Conservation (phyloP, 2,888 invertebrate species). For the Morpho deidamia region DNA sequence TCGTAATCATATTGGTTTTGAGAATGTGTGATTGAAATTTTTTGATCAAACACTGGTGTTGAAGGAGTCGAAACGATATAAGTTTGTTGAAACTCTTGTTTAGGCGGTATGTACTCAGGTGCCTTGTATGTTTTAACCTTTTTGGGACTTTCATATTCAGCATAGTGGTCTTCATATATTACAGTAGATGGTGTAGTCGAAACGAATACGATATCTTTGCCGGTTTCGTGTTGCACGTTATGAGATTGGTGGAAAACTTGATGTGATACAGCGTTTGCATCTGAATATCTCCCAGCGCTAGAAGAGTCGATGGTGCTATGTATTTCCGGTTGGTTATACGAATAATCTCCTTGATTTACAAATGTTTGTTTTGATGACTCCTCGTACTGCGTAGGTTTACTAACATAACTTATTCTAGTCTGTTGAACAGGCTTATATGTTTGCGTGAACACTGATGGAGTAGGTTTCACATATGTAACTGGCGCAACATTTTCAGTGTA, state of each 20-base stretch:
- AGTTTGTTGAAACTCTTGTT: slow-evolving; percentile 44
- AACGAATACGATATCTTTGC: slow-evolving; percentile 48
- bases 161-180: slow-evolving; percentile 59
- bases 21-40: slow-evolving; percentile 39
- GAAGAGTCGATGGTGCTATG: slow-evolving; percentile 49
- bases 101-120: slow-evolving; percentile 41
- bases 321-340: slow-evolving; percentile 62
- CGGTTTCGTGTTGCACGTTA: slow-evolving; percentile 38
- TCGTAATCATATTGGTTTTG: slow-evolving; percentile 45
- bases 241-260: slow-evolving; percentile 52
- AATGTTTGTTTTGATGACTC: slow-evolving; percentile 36
- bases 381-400: slow-evolving; percentile 44
- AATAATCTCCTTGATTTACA: slow-evolving; percentile 47
- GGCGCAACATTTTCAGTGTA: slow-evolving; percentile 55
- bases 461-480: slow-evolving; percentile 48
- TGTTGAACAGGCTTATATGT: slow-evolving; percentile 53
- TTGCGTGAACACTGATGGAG: slow-evolving; percentile 48
- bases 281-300: slow-evolving; percentile 50
- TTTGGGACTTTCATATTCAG: slow-evolving; percentile 48
- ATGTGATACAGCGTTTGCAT: slow-evolving; percentile 61
- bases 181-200: slow-evolving; percentile 60
- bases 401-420: slow-evolving; percentile 46
- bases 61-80: slow-evolving; percentile 46
- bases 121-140: slow-evolving; percentile 43
- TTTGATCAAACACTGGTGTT: slow-evolving; percentile 41